Conservation (phyloP, 2,888 invertebrate genomes). For the Drosophila falleni region DNA sequence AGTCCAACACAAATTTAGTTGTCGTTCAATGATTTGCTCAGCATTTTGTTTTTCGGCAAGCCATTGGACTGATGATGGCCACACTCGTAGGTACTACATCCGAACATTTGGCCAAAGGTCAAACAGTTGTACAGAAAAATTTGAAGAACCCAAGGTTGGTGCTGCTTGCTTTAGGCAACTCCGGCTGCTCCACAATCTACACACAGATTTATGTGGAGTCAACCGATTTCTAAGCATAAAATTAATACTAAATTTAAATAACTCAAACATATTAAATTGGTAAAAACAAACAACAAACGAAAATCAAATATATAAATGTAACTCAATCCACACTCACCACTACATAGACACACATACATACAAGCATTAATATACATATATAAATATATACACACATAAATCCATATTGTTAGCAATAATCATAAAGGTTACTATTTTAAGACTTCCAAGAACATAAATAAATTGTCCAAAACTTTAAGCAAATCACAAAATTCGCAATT, state of each 20-base stretch:
- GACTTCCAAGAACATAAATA: slow-evolving; percentile 52
- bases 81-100: slow-evolving; percentile 44
- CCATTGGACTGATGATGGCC: slow-evolving; percentile 68
- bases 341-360: slow-evolving; percentile 21
- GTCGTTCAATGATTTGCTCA: slow-evolving; percentile 84
- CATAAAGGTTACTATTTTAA: slow-evolving; percentile 64
- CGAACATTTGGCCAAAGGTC: slow-evolving; percentile 76
- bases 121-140: slow-evolving; percentile 39
- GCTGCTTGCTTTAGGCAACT: slow-evolving; percentile 50
- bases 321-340: slow-evolving; percentile 25
- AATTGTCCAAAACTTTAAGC: slow-evolving; percentile 27
- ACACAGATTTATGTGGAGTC: slow-evolving; percentile 8
- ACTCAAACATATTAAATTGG: slow-evolving; percentile 45
- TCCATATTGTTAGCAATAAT: slow-evolving; percentile 54
- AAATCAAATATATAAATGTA: slow-evolving; percentile 38
- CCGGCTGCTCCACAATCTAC: slow-evolving; percentile 9
- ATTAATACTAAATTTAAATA: slow-evolving; percentile 47
- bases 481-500: slow-evolving; percentile 30
- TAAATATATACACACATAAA: slow-evolving; percentile 28
- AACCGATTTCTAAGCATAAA: slow-evolving; percentile 22
- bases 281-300: slow-evolving; percentile 26
- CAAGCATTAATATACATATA: slow-evolving; percentile 48
- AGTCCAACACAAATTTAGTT: slow-evolving; percentile 83
- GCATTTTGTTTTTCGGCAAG: slow-evolving; percentile 83
- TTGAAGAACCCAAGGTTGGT: slow-evolving; percentile 73